A percentile compares a stretch with the other conserved stretches of the same genome.
These are phyloP conservation scores for Ormyrus pomaceus DNA, from an alignment of 2,888 invertebrate species.

Conservation along the genomic window DNA sequence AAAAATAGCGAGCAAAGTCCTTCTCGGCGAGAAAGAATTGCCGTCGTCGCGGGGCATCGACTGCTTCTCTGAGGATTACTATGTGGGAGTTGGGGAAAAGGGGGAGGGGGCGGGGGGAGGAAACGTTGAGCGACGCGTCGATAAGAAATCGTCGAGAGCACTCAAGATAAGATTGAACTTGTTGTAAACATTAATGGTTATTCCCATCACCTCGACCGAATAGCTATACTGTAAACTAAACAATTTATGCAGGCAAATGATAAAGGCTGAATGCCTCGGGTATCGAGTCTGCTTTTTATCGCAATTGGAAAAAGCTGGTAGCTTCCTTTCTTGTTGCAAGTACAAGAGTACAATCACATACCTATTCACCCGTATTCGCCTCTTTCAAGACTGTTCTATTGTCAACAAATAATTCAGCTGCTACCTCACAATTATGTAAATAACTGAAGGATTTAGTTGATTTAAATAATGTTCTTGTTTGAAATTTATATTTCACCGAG, in stretches of 20 bases:
- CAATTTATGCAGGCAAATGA: neutral
- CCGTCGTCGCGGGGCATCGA: constrained; percentile 19
- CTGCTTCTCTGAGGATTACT: constrained; percentile 31
- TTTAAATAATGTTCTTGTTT: too few species aligned
- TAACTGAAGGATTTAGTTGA: too few species aligned
- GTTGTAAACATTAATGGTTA: constrained; percentile 39
- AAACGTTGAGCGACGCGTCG: constrained; percentile 22
- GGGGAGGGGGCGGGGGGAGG: neutral
- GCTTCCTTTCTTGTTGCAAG: too few species aligned
- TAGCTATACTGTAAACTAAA: neutral
- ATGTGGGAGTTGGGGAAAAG: constrained; percentile 1
- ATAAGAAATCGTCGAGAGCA: constrained; percentile 43
- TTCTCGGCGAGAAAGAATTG: constrained; percentile 43
- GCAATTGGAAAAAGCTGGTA: too few species aligned
- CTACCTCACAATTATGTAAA: neutral
- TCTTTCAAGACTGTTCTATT: too few species aligned
- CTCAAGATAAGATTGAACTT: constrained; percentile 39
- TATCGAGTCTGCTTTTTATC: too few species aligned
- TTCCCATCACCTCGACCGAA: constrained; percentile 6
- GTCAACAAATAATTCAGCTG: too few species aligned
- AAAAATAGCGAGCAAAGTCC: neutral
- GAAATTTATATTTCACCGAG: too few species aligned
- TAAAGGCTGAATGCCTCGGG: too few species aligned
- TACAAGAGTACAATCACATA: too few species aligned
- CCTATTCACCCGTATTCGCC: too few species aligned